Percentiles rank a stretch among this genome's conserved stretches.
phyloP scores from a whole-genome alignment of 1,140 invertebrate species.

The Callitettix versicolor region DNA sequence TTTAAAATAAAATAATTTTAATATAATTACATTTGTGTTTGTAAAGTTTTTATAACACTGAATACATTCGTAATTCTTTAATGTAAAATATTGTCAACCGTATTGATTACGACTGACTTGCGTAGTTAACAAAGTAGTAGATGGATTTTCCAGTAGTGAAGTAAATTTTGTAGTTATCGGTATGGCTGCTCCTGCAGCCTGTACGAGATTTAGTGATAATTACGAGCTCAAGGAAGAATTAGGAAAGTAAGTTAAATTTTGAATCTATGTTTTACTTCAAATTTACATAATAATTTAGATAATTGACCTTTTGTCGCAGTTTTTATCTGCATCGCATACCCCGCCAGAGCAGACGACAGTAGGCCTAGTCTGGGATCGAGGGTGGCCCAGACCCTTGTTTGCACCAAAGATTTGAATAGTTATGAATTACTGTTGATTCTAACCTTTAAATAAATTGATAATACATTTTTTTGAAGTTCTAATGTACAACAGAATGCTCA shows the following conservation, averaged over 20 bases:
- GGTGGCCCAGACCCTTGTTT: too few relatives aligned
- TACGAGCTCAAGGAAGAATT: slow-evolving; percentile 99
- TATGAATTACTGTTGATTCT: too few relatives aligned
- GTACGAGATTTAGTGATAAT: slow-evolving; percentile 95
- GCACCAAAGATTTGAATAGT: too few relatives aligned
- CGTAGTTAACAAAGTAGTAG: slow-evolving; percentile 14
- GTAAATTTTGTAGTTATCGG: slow-evolving; percentile 26
- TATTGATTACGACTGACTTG: slow-evolving; percentile 17
- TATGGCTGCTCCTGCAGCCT: slow-evolving; percentile 57
- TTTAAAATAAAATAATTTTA: too few relatives aligned
- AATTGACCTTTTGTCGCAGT: slow-evolving; percentile 3
- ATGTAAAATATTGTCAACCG: neutral
- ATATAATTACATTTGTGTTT: too few relatives aligned
- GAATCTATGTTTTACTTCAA: neutral
- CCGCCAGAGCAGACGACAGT: slow-evolving; percentile 16
- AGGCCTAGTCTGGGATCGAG: slow-evolving; percentile 3
- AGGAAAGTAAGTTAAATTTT: slow-evolving; percentile 82
- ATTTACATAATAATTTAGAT: slow-evolving; percentile 1
- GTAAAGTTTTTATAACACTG: too few relatives aligned
- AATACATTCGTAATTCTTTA: neutral
- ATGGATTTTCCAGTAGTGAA: slow-evolving; percentile 25
- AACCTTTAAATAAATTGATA: too few relatives aligned
- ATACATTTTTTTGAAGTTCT: too few relatives aligned
- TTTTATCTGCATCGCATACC: slow-evolving; percentile 1
- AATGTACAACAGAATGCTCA: too few relatives aligned